phyloP scores from a whole-genome alignment of 92 coral and sea anemone species.

The Diadumene lineata region DNA sequence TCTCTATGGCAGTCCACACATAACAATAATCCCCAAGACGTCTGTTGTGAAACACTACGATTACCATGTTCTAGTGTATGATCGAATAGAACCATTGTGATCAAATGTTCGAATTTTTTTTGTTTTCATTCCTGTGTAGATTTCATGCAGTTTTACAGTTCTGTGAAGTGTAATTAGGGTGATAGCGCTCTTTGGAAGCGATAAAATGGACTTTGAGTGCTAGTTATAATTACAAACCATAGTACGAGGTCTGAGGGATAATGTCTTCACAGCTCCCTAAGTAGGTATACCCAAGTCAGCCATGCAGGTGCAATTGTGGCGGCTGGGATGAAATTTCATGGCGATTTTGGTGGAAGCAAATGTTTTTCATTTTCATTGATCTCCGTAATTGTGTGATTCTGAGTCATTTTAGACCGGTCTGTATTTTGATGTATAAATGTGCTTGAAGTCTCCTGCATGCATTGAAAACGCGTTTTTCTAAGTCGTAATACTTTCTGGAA shows the following conservation, averaged over 20 bases:
- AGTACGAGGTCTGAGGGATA: too few relatives aligned
- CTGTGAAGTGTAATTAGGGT: background rate
- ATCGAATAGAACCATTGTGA: too few relatives aligned
- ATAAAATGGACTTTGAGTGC: too few relatives aligned
- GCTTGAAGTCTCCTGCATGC: slow-evolving; percentile 29
- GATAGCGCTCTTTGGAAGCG: background rate
- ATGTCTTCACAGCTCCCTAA: too few relatives aligned
- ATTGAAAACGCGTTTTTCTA: slow-evolving; percentile 32
- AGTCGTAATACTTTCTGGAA: slow-evolving; percentile 38
- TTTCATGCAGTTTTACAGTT: background rate
- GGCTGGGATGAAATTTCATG: background rate
- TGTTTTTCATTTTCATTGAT: slow-evolving; percentile 1
- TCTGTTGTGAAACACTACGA: too few relatives aligned
- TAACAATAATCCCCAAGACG: background rate
- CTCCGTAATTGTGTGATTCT: background rate
- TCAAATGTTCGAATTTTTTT: background rate
- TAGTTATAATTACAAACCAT: too few relatives aligned
- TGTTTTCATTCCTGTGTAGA: background rate
- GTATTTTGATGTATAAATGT: slow-evolving; percentile 10
- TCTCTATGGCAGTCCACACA: background rate
- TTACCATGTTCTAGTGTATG: too few relatives aligned
- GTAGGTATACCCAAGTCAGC: too few relatives aligned
- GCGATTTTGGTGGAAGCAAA: background rate
- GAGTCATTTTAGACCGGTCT: slow-evolving; percentile 1
- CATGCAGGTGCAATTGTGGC: too few relatives aligned